These are phyloP conservation scores for Pangasius sanitwongsei DNA, from an alignment of 2,797 vertebrate genomes.

Conservation along the genomic window DNA sequence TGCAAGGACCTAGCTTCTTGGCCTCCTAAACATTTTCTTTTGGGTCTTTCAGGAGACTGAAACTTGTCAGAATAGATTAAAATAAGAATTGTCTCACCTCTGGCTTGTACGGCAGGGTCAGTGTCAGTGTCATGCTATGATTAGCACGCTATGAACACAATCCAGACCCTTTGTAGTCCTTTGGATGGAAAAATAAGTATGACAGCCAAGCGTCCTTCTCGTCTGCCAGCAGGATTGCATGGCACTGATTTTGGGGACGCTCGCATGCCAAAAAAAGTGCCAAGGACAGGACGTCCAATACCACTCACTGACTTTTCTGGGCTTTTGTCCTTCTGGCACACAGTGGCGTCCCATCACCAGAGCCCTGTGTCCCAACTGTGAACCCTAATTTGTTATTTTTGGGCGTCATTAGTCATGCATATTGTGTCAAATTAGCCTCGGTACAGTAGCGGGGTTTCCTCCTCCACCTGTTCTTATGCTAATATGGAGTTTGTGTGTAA, in stretches of 20 bases:
- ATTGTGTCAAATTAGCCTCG: conserved; percentile 40
- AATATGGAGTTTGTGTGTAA: background rate
- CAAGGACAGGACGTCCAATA: conserved; percentile 66
- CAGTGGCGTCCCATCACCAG: conserved; percentile 32
- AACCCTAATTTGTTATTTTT: conserved; percentile 41
- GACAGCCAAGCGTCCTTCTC: conserved; percentile 70
- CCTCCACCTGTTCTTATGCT: conserved; percentile 33
- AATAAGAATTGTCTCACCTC: conserved; percentile 27
- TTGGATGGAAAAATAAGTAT: conserved; percentile 73
- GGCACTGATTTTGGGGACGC: conserved; percentile 75
- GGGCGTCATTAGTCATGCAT: conserved; percentile 44
- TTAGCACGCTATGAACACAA: conserved; percentile 72
- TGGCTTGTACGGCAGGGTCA: conserved; percentile 29
- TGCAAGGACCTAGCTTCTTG: background rate
- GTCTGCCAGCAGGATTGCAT: conserved; percentile 72
- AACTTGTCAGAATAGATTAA: conserved; percentile 2
- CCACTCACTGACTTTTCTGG: conserved; percentile 39
- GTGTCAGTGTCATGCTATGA: conserved; percentile 55
- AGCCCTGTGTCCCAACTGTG: conserved; percentile 23
- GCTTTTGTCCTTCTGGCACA: conserved; percentile 48
- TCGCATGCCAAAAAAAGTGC: conserved; percentile 77
- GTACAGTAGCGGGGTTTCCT: conserved; percentile 43
- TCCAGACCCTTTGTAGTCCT: conserved; percentile 70
- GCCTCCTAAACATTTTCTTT: background rate
- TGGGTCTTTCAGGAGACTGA: conserved; percentile 6